Conservation (phyloP, 2,113 vertebrate genomes). For the Lepidothrix coronata region DNA sequence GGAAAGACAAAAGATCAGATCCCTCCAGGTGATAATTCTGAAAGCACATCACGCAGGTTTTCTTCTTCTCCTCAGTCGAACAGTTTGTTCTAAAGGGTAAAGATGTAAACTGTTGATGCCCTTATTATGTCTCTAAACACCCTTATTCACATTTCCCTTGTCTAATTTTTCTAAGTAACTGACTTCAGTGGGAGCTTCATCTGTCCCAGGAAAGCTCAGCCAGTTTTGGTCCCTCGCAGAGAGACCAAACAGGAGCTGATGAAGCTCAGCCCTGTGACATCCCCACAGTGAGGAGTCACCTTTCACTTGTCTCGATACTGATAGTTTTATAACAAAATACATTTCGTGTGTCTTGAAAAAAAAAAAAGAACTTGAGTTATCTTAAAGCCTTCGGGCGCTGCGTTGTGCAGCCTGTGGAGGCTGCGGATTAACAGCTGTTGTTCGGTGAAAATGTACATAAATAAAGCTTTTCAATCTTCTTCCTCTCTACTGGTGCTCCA, state of each 20-base stretch:
- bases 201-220: neutral
- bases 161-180: neutral
- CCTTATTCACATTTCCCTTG: neutral
- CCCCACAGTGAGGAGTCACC: neutral
- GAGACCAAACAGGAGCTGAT: neutral
- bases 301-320: neutral
- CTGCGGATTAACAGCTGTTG: neutral
- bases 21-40: neutral
- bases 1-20: neutral
- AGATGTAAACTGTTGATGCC: neutral
- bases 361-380: neutral
- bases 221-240: neutral
- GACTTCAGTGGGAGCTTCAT: neutral
- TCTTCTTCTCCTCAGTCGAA: neutral
- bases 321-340: neutral
- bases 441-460: neutral
- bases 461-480: neutral
- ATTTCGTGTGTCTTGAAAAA: neutral
- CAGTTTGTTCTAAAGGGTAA: neutral
- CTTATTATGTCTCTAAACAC: neutral
- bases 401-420: neutral
- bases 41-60: neutral
- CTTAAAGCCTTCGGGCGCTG: neutral
- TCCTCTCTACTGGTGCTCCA: conserved; percentile 18
- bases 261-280: neutral